phyloP scores from a whole-genome alignment of 2,113 vertebrate species.

The Haemorhous mexicanus region DNA sequence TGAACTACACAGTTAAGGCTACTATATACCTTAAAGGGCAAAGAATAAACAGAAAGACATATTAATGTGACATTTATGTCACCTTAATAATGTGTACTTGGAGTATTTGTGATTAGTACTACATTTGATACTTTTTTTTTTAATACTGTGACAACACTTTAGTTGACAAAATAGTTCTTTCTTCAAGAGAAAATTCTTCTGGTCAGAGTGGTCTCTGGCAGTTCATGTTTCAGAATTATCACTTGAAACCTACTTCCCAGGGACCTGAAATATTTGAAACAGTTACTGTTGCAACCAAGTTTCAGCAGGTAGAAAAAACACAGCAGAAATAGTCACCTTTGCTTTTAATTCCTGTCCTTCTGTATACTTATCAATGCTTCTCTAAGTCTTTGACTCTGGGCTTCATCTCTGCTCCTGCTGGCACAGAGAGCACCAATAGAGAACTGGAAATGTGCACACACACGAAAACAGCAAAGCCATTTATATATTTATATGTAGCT shows the following conservation, averaged over 20 bases:
- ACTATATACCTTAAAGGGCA: neutral
- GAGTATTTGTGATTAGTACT: neutral
- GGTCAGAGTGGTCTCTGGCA: neutral
- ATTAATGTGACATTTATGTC: neutral
- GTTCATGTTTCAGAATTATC: neutral
- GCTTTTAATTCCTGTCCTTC: neutral
- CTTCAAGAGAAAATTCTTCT: neutral
- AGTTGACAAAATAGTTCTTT: neutral
- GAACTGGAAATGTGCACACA: neutral
- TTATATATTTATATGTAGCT: neutral
- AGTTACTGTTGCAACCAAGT: neutral
- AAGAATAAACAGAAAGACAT: neutral
- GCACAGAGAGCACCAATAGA: neutral
- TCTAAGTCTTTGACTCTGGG: neutral
- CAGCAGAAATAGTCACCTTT: neutral
- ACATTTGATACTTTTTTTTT: neutral
- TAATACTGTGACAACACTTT: neutral
- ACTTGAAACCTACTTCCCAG: neutral
- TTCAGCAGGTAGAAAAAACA: neutral
- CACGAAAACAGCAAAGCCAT: accelerated
- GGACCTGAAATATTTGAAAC: neutral
- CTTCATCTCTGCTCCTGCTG: neutral
- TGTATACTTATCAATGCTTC: neutral
- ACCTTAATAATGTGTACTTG: neutral
- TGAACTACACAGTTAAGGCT: neutral